A percentile compares a stretch with the other conserved stretches of the same genome.
These are phyloP conservation scores for Stomatorhinus walkeri DNA, from an alignment of 2,797 vertebrate genomes.

Conservation along the genomic window DNA sequence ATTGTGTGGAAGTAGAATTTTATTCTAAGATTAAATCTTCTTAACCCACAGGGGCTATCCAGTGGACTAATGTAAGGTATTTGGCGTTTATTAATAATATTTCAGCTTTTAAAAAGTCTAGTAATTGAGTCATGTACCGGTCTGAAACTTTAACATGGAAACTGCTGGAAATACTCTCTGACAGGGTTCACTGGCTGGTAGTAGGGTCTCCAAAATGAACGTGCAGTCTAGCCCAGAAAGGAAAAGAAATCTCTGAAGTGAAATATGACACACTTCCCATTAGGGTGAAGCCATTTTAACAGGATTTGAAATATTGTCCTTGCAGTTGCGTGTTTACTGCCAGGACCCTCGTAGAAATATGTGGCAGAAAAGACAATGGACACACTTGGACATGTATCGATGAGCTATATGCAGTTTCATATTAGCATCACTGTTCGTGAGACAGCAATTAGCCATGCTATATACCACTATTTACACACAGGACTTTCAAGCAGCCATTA, in stretches of 20 bases:
- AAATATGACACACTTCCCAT: background rate
- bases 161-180: background rate
- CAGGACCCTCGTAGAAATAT: background rate
- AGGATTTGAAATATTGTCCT: slow-evolving; percentile 2
- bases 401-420: background rate
- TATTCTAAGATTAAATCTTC: background rate
- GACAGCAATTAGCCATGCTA: background rate
- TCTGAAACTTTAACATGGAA: background rate
- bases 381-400: background rate
- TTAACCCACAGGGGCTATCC: background rate
- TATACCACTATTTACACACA: background rate
- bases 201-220: background rate
- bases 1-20: background rate
- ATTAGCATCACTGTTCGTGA: background rate
- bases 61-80: background rate
- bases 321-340: background rate
- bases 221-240: background rate
- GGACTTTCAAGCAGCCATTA: background rate
- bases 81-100: background rate
- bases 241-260: background rate
- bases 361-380: background rate
- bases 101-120: background rate
- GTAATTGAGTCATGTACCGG: background rate
- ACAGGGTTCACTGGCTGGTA: background rate
- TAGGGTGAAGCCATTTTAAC: background rate